A percentile compares a stretch with the other conserved stretches of the same genome.
phyloP scores from a whole-genome alignment of 2,888 invertebrate genomes.

The Sarcophaga variegata region DNA sequence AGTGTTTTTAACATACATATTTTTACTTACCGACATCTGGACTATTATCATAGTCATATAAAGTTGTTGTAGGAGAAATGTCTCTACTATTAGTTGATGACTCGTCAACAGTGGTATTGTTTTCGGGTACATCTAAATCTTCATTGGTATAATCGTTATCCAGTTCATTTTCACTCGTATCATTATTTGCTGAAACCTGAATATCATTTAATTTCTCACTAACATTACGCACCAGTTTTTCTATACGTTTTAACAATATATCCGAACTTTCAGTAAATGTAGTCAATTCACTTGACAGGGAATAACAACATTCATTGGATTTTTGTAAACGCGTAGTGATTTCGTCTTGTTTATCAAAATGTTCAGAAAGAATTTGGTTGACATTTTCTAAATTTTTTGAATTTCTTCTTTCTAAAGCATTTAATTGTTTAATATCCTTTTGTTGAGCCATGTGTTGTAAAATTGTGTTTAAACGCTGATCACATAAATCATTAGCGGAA shows the following conservation, averaged over 20 bases:
- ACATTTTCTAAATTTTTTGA: conserved; percentile 77
- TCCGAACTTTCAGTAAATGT: conserved; percentile 79
- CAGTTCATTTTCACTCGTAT: conserved; percentile 48
- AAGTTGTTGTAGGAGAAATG: background rate
- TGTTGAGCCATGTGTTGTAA: conserved; percentile 71
- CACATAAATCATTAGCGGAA: conserved; percentile 29
- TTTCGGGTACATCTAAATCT: background rate
- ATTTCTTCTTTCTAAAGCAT: conserved; percentile 69
- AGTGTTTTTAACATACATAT: background rate
- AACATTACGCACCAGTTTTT: conserved; percentile 74
- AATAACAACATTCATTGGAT: conserved; percentile 74
- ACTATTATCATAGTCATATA: conserved; percentile 41
- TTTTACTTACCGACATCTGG: conserved; percentile 52
- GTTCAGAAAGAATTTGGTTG: conserved; percentile 73
- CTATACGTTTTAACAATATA: conserved; percentile 77
- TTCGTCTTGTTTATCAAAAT: conserved; percentile 73
- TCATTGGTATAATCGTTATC: conserved; percentile 8
- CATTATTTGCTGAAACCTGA: conserved; percentile 22
- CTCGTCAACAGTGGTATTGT: background rate
- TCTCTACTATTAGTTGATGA: background rate
- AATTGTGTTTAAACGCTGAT: conserved; percentile 68
- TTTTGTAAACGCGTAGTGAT: conserved; percentile 67
- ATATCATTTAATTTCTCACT: conserved; percentile 71
- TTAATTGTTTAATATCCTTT: conserved; percentile 71
- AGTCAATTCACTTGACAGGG: conserved; percentile 75